These are phyloP conservation scores for Chrysomallon squamiferum DNA, from an alignment of 1,140 invertebrate genomes.

Conservation along the genomic window DNA sequence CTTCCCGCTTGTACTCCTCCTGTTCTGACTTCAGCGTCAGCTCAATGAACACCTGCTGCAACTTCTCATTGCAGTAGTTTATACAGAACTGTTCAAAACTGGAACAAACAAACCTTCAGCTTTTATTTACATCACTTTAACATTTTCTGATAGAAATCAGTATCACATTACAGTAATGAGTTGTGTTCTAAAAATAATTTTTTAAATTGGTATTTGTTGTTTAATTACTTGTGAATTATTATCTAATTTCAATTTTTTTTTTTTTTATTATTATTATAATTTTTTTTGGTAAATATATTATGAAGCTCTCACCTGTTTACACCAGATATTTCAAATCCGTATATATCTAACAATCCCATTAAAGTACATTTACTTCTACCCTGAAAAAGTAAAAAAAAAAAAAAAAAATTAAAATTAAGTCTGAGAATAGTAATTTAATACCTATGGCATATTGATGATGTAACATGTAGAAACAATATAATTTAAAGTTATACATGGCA, in stretches of 20 bases:
- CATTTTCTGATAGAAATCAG: too few species aligned
- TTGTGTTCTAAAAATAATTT: neutral
- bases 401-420: neutral
- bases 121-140: too few species aligned
- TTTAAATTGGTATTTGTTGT: too few species aligned
- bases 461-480: neutral
- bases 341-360: constrained; percentile 90
- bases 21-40: constrained; percentile 88
- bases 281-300: too few species aligned
- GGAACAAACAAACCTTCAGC: constrained; percentile 16
- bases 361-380: constrained; percentile 66
- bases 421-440: constrained; percentile 1
- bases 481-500: neutral
- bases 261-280: too few species aligned
- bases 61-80: constrained; percentile 97
- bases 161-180: too few species aligned
- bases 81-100: constrained; percentile 95
- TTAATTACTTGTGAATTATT: too few species aligned
- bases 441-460: neutral
- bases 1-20: constrained; percentile 86
- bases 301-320: constrained; percentile 75
- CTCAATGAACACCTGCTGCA: constrained; percentile 95
- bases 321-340: constrained; percentile 92
- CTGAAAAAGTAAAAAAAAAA: constrained; percentile 16
- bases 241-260: too few species aligned